Conservation (phyloP, 2,888 invertebrate species). For the Danaus chrysippus region DNA sequence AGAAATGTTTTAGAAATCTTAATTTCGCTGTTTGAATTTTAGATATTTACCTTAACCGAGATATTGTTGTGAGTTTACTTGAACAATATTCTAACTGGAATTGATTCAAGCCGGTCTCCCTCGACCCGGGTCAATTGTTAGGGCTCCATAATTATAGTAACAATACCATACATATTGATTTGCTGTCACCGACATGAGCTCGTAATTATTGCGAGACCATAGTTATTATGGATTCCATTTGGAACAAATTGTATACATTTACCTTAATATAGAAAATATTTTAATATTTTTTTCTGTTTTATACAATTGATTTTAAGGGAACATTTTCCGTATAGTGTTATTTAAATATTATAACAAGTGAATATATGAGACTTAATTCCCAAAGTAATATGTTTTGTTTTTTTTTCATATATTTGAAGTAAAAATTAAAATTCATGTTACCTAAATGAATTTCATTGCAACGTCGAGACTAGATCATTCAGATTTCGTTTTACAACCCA, state of each 20-base stretch:
- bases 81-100: not conserved
- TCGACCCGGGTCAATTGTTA: slow-evolving; percentile 19
- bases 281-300: not conserved
- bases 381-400: too few relatives aligned
- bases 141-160: slow-evolving; percentile 20
- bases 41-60: too few relatives aligned
- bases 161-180: slow-evolving; percentile 28
- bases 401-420: too few relatives aligned
- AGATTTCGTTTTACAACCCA: slow-evolving; percentile 33
- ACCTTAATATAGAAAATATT: not conserved
- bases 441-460: too few relatives aligned
- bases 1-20: too few relatives aligned
- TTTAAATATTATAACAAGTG: too few relatives aligned
- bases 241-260: slow-evolving; percentile 6
- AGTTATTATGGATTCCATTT: slow-evolving; percentile 14
- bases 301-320: too few relatives aligned
- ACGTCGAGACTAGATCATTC: slow-evolving; percentile 22
- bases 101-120: not conserved
- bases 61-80: not conserved
- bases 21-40: too few relatives aligned
- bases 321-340: too few relatives aligned
- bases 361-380: too few relatives aligned
- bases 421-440: too few relatives aligned
- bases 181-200: slow-evolving; percentile 25
- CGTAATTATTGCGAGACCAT: slow-evolving; percentile 22